Evolutionary conservation across 2,797 vertebrate genomes (phyloP).

Genomic region (Antennarius maculatus): DNA sequence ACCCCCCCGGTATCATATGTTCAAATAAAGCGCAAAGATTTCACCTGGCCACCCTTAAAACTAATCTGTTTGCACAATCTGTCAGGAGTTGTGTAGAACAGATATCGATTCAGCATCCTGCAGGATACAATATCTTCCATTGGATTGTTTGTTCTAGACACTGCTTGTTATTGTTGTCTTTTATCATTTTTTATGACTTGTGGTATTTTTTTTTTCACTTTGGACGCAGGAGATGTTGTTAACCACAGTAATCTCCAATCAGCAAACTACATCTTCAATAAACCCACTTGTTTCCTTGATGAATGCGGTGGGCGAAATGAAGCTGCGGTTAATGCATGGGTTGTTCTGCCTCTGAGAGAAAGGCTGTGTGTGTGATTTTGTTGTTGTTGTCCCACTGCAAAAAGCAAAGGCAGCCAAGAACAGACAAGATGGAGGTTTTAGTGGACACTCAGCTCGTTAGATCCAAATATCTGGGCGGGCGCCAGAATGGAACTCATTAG

Average conservation of each 20-base stretch:
- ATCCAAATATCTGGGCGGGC: slow-evolving; percentile 27
- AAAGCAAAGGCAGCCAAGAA: slow-evolving; percentile 11
- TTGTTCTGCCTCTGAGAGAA: slow-evolving; percentile 49
- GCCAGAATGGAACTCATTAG: slow-evolving; percentile 56
- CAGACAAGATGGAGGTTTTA: slow-evolving; percentile 30
- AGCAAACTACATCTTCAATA: slow-evolving; percentile 70
- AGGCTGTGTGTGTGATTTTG: slow-evolving; percentile 31
- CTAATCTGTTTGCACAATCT: slow-evolving; percentile 33
- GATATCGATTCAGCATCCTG: slow-evolving; percentile 51
- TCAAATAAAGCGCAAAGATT: slow-evolving; percentile 29
- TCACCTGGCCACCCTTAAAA: slow-evolving; percentile 41
- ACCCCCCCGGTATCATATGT: slow-evolving; percentile 7
- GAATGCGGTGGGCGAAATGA: slow-evolving; percentile 60
- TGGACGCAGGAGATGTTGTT: slow-evolving; percentile 61
- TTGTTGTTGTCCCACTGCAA: neutral
- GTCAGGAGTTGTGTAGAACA: slow-evolving; percentile 36
- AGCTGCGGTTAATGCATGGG: slow-evolving; percentile 63
- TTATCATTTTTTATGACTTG: slow-evolving; percentile 67
- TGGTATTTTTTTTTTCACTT: slow-evolving; percentile 45
- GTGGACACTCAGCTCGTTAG: slow-evolving; percentile 43
- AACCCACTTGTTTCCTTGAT: slow-evolving; percentile 68
- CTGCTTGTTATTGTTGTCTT: slow-evolving; percentile 66
- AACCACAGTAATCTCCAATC: slow-evolving; percentile 69
- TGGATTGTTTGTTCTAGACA: slow-evolving; percentile 52
- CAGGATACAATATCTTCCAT: slow-evolving; percentile 41